phyloP scores from a whole-genome alignment of 2,113 vertebrate genomes.

The Speoplatyrhinus poulsoni region DNA sequence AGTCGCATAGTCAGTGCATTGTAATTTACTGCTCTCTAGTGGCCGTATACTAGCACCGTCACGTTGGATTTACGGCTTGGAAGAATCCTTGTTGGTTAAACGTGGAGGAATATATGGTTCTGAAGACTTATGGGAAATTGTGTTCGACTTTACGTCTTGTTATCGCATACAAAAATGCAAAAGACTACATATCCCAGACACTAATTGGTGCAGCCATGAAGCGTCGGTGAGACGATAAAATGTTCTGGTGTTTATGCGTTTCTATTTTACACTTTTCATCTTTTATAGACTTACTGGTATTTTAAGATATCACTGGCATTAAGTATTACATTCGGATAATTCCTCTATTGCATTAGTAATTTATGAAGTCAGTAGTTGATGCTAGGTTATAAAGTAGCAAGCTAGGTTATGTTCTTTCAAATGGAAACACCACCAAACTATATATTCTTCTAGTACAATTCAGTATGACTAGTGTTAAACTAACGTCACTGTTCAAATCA shows the following conservation, averaged over 20 bases:
- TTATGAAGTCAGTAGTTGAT: not conserved
- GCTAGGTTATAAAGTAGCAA: conserved; percentile 3
- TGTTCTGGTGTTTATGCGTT: not conserved
- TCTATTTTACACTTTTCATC: not conserved
- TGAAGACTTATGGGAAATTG: conserved; percentile 51
- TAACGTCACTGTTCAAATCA: not conserved
- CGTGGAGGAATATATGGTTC: not conserved
- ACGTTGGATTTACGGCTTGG: not conserved
- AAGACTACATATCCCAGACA: conserved; percentile 56
- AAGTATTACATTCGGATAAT: not conserved
- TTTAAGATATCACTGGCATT: not conserved
- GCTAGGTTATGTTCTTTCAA: conserved; percentile 1
- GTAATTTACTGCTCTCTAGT: conserved; percentile 37
- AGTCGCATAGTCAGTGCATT: not conserved
- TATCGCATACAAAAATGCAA: fast-evolving
- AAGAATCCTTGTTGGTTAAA: conserved; percentile 9
- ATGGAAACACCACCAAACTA: no score
- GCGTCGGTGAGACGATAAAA: not conserved
- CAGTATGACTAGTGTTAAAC: conserved; percentile 6
- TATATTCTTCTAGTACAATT: conserved; percentile 1
- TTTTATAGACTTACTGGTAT: not conserved
- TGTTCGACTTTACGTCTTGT: not conserved
- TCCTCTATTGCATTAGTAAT: not conserved
- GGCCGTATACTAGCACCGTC: conserved; percentile 3
- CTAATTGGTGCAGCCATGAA: not conserved